Percentiles rank a stretch among this genome's conserved stretches.
These are phyloP conservation scores for Polietes domitor DNA, from an alignment of 2,888 invertebrate genomes.

Conservation along the genomic window DNA sequence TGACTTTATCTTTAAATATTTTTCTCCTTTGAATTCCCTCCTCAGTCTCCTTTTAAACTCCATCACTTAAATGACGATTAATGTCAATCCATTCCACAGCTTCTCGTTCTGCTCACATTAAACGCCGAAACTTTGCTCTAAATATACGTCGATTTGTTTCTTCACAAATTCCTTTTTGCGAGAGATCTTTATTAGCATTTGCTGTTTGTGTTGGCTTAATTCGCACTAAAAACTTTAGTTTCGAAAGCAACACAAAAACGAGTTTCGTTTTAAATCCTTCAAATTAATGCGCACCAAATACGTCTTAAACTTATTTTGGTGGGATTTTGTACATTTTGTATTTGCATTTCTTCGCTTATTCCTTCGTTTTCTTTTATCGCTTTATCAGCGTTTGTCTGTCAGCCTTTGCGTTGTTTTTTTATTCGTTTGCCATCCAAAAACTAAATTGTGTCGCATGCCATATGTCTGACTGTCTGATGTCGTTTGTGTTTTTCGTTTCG, in stretches of 20 bases:
- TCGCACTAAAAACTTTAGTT: not conserved
- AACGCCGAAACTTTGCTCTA: not conserved
- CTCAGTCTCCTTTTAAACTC: no score
- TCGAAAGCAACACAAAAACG: constrained; percentile 12
- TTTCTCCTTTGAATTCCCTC: no score
- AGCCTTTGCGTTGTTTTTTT: not conserved
- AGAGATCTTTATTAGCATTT: not conserved
- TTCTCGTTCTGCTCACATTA: no score
- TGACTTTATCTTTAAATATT: no score
- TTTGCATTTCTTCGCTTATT: constrained; percentile 21
- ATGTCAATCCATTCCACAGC: no score
- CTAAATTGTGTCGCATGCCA: constrained; percentile 60
- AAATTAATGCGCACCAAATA: constrained; percentile 38
- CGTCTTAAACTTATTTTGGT: constrained; percentile 10
- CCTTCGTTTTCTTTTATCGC: constrained; percentile 23
- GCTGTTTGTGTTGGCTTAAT: not conserved
- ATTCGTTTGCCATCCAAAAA: not conserved
- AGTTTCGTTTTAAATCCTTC: constrained; percentile 12
- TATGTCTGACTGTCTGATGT: constrained; percentile 28
- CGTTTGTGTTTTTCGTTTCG: not conserved
- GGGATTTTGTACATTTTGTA: constrained; percentile 11
- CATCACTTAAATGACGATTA: no score
- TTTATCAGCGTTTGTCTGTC: constrained; percentile 13
- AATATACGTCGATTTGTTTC: not conserved
- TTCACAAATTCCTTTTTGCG: not conserved